These are phyloP conservation scores for Climacteris rufus DNA, from an alignment of 2,113 vertebrate genomes.

Conservation along the genomic window DNA sequence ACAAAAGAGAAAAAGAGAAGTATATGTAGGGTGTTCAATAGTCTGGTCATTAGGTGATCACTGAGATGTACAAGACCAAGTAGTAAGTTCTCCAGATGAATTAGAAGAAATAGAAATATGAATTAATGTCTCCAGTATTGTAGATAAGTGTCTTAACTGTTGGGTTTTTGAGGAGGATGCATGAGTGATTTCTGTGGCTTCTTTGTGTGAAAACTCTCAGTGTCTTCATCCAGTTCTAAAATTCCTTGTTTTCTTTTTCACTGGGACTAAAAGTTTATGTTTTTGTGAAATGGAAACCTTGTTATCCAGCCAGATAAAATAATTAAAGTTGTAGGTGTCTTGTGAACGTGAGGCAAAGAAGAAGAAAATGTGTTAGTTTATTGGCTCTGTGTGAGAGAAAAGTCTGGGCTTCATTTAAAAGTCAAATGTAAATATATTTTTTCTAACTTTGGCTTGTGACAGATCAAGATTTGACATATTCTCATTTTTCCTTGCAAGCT, in stretches of 20 bases:
- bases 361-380: background rate
- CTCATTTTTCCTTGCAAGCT: background rate
- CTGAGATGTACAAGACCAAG: background rate
- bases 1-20: background rate
- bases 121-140: background rate
- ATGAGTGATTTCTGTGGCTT: background rate
- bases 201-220: background rate
- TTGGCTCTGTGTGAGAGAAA: background rate
- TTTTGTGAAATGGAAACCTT: background rate
- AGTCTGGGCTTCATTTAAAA: constrained; percentile 13
- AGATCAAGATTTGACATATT: constrained; percentile 4
- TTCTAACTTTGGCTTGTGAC: constrained; percentile 8
- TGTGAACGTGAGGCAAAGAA: background rate
- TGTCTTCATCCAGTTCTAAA: background rate
- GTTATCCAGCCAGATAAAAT: background rate
- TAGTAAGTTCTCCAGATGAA: background rate
- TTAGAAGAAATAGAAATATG: background rate
- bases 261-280: background rate
- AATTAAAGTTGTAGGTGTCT: background rate
- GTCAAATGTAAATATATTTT: constrained; percentile 14
- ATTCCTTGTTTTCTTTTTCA: background rate
- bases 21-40: background rate
- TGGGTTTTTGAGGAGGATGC: background rate
- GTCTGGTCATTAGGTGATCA: background rate
- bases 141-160: background rate